Evolutionary conservation across 2,797 vertebrate genomes (phyloP).

Genomic region (Peromyscus attwateri): DNA sequence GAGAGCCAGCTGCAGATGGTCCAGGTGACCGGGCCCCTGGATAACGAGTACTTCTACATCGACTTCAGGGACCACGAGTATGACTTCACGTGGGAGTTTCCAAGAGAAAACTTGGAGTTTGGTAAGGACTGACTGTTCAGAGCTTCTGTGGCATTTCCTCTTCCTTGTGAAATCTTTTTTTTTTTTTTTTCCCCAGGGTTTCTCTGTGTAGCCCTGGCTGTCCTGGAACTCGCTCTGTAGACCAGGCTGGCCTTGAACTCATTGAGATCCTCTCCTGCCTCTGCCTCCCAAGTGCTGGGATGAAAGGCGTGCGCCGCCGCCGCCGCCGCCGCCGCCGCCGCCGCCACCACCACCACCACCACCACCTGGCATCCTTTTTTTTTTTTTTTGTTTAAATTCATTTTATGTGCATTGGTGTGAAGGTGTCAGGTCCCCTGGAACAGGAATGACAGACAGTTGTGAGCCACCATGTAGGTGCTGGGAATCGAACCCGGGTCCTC

Average conservation of each 20-base stretch:
- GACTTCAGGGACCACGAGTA: conserved; percentile 96
- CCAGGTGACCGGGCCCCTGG: conserved; percentile 92
- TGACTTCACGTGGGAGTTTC: conserved; percentile 96
- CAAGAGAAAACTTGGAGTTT: conserved; percentile 96
- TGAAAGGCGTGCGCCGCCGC: neutral
- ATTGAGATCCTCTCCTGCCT: neutral
- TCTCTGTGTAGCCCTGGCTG: neutral
- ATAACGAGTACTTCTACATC: conserved; percentile 97
- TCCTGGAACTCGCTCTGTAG: neutral
- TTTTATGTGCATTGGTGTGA: too few species aligned
- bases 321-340: too few species aligned
- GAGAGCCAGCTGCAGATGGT: conserved; percentile 95
- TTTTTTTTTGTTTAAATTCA: too few species aligned
- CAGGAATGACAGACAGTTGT: too few species aligned
- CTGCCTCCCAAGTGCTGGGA: neutral
- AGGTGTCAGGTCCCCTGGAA: too few species aligned
- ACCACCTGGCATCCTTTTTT: neutral
- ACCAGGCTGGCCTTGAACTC: neutral
- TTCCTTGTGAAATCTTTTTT: neutral
- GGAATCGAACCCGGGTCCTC: too few species aligned
- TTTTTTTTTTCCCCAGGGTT: neutral
- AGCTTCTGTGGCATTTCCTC: neutral
- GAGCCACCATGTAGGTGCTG: too few species aligned
- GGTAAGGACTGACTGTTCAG: conserved; percentile 89
- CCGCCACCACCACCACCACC: too few species aligned